These are phyloP conservation scores for Dasysyrphus tricinctus DNA, from an alignment of 2,888 invertebrate species.

Conservation along the genomic window DNA sequence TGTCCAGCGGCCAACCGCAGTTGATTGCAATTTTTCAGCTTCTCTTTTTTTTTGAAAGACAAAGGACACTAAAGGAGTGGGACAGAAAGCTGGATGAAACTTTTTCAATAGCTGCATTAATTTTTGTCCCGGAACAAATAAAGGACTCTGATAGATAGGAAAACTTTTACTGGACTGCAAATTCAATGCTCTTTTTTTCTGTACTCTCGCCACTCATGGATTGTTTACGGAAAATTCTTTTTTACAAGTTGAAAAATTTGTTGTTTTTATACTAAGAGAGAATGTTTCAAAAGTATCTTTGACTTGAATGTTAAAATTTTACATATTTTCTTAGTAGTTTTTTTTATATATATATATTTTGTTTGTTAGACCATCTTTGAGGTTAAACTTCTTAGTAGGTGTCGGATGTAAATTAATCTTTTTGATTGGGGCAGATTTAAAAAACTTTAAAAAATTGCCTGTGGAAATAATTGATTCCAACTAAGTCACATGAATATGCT, in stretches of 20 bases:
- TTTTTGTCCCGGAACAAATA: conserved; percentile 31
- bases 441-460: too few relatives aligned
- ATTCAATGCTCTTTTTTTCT: not conserved
- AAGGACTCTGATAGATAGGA: conserved; percentile 2
- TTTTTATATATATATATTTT: too few relatives aligned
- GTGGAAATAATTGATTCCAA: too few relatives aligned
- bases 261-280: not conserved
- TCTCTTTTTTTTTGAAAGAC: not conserved
- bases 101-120: conserved; percentile 17
- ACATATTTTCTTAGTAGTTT: too few relatives aligned
- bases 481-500: too few relatives aligned
- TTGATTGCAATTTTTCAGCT: conserved; percentile 64
- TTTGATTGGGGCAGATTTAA: too few relatives aligned
- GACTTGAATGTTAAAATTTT: not conserved
- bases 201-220: not conserved
- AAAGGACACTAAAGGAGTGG: not conserved
- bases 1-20: conserved; percentile 59
- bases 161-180: conserved; percentile 17
- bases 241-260: not conserved
- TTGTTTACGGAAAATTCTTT: not conserved
- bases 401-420: too few relatives aligned
- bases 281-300: not conserved
- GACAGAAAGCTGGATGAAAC: conserved; percentile 5
- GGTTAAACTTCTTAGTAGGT: too few relatives aligned
- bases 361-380: too few relatives aligned